Evolutionary conservation across 2,797 vertebrate species (phyloP), one percentile per base, ranked within the genome.

Genomic region (Martes flavigula): DNA sequence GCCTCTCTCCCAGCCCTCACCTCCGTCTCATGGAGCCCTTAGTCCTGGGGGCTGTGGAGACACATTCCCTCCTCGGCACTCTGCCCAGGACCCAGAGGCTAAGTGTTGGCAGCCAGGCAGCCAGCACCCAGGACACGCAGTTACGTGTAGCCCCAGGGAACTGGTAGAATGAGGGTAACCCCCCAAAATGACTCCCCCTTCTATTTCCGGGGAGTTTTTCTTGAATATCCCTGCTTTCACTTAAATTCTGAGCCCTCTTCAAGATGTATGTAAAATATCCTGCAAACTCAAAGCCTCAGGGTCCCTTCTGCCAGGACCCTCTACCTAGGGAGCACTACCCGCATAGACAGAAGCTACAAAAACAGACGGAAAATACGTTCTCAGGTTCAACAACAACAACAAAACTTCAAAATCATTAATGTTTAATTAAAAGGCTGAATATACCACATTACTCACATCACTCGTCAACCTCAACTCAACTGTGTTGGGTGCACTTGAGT

Each of bases 391-490:
- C 43, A 75, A 2, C 48, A 95, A 64, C 35, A 48, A 72, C 0
- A 62, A 40, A 13, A 27, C 20, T 56, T 86, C n/a, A 73, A 38
- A 84, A 38, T 78, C 58, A 40, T 73, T 66, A 86, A 88, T n/a
- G 51, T 85, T 35, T 75, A n/a, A 51, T 84, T 78, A 58, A 73
- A 20, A 40, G 54, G 21, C 83, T 86, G 32, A 86, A 95, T 68
- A 14, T 70, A 56, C 30, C 64, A 6, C 27, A 4, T 46, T 30
- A 43, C 25, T 81, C 17, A 25, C 25, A 17, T 70, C 43, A 77
- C 15, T 75, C 14, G 4, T 68, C 18, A 84, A 17, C 25, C 25
- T 70, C 30, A 88, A 13, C 43, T 75, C 82, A 75, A 30, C 60
- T 2, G 5, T 35, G 12, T 75, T 64, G 62, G 54, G 7, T 77